Evolutionary conservation across 2,888 invertebrate species (phyloP), one percentile per base, ranked within the genome.

Genomic region (Oscheius onirici): DNA sequence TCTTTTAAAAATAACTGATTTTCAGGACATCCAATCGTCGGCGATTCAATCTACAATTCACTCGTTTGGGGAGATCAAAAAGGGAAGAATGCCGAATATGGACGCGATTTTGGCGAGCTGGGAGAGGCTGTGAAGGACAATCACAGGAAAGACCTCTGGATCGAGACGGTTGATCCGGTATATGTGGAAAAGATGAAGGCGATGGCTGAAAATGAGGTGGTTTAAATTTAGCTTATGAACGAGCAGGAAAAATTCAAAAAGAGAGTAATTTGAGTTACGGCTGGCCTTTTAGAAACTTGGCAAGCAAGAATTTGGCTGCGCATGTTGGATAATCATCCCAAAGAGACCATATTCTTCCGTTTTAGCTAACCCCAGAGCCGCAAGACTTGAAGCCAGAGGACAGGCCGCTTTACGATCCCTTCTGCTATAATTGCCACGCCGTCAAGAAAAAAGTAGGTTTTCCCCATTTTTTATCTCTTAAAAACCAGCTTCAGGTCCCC

Each of bases 11-110:
- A 51, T 8, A 6, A 11, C 6, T n/a, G 13, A 11, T 71, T 81
- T 86, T 60, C 88, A 94, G 95, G 97, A 51, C 94, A 93, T 89
- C 99, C 99, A 15, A 97, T 99, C 67, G 93, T 95, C 8, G 97
- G 97, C 88, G 99, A 99, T 89, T 95, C 95, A 0, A 90, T 99
- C 1, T 99, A 99, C 90, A 99, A 97, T 89, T 94, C 95, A 46
- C 60, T 69, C 89, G 95, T 95, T 0, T 99, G 97, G 89, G 99
- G 99, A 0, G 95, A 95, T 0, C 90, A 93, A 69, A 94, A 95
- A 83, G 96, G 97, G 2, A 93, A 93, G 87, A 92, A 92, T 0
- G 95, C 94, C 0, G 93, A 93, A 83, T 92, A 88, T 69, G 95
- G 83, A 11, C 85, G 83, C 58, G 24, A 65, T 3, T 77, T 70